These are phyloP conservation scores for Lophura swinhoii DNA, from an alignment of 2,797 vertebrate genomes.

Conservation along the genomic window DNA sequence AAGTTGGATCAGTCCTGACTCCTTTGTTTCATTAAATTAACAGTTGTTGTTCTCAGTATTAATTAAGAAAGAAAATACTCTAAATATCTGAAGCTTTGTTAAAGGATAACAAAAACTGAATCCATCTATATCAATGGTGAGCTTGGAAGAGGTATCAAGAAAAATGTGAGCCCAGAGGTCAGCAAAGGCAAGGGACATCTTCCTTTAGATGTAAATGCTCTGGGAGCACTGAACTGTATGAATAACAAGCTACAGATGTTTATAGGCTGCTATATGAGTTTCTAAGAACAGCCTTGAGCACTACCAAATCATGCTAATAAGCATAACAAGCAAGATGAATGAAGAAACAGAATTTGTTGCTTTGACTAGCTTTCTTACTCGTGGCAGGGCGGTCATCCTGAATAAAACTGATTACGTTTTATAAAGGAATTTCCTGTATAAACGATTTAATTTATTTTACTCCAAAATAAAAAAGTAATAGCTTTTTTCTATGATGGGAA, in stretches of 20 bases:
- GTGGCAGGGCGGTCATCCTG: not conserved
- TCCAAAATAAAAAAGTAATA: not conserved
- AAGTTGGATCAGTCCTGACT: not conserved
- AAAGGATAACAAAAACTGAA: not conserved
- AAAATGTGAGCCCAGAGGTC: not conserved
- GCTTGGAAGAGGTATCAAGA: not conserved
- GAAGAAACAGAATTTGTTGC: not conserved
- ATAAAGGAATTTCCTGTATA: not conserved
- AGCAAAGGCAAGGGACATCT: not conserved
- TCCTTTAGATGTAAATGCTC: not conserved
- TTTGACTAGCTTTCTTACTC: not conserved
- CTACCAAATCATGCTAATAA: not conserved
- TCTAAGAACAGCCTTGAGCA: not conserved
- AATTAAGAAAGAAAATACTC: not conserved
- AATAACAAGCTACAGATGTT: not conserved
- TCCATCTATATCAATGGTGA: accelerated
- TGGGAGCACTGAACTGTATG: not conserved
- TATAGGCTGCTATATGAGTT: not conserved
- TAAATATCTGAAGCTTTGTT: not conserved
- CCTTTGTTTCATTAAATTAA: not conserved
- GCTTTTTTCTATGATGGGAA: slow-evolving; percentile 5
- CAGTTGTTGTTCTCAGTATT: not conserved
- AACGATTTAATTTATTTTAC: not conserved
- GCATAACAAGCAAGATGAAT: not conserved
- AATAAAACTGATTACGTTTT: not conserved